These are phyloP conservation scores for Hippoglossus stenolepis DNA, from an alignment of 2,113 vertebrate genomes.

Conservation along the genomic window DNA sequence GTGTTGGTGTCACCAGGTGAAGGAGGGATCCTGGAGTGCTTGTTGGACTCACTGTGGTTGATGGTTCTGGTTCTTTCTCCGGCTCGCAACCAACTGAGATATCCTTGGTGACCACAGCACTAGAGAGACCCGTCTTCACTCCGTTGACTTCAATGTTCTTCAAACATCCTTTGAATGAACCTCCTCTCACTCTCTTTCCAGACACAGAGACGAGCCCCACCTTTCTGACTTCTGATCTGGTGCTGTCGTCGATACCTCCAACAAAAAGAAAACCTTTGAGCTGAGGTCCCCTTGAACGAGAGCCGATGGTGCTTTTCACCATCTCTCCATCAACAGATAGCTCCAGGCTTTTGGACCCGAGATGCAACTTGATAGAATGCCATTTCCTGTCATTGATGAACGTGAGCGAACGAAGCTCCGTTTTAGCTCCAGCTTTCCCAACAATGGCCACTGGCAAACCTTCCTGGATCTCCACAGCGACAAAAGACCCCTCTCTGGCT, in stretches of 20 bases:
- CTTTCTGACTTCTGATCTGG: slow-evolving; percentile 81
- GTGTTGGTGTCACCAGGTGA: slow-evolving; percentile 62
- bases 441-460: slow-evolving; percentile 83
- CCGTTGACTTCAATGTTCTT: slow-evolving; percentile 84
- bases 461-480: slow-evolving; percentile 88
- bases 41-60: slow-evolving; percentile 53
- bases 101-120: slow-evolving; percentile 88
- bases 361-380: slow-evolving; percentile 84
- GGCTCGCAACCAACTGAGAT: slow-evolving; percentile 89
- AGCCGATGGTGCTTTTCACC: slow-evolving; percentile 78
- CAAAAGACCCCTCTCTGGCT: slow-evolving; percentile 85
- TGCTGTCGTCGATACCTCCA: slow-evolving; percentile 86
- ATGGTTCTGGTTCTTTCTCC: slow-evolving; percentile 68
- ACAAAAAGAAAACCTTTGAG: slow-evolving; percentile 86
- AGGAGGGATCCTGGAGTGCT: slow-evolving; percentile 30
- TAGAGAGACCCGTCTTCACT: slow-evolving; percentile 84
- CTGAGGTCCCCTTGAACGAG: slow-evolving; percentile 74
- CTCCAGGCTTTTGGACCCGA: slow-evolving; percentile 83
- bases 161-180: slow-evolving; percentile 93
- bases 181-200: slow-evolving; percentile 84
- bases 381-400: slow-evolving; percentile 86
- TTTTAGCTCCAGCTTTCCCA: slow-evolving; percentile 80
- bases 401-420: slow-evolving; percentile 79
- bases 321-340: slow-evolving; percentile 85
- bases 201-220: slow-evolving; percentile 83